Percentiles rank a stretch among this genome's conserved stretches.
These are phyloP conservation scores for Aphodius granarius DNA, from an alignment of 2,888 invertebrate species.

Conservation along the genomic window DNA sequence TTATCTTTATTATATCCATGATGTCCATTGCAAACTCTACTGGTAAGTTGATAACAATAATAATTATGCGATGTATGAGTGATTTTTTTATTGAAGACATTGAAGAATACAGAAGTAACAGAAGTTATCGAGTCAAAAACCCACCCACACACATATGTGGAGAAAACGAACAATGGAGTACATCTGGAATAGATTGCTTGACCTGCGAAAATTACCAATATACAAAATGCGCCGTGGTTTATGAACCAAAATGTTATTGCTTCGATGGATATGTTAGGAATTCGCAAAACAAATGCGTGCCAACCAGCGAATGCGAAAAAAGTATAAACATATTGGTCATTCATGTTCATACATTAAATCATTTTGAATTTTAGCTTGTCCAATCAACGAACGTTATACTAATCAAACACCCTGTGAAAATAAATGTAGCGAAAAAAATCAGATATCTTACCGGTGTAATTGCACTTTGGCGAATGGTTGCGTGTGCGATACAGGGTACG, in stretches of 20 bases:
- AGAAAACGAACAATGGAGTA: conserved; percentile 24
- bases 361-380: neutral
- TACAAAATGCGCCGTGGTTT: conserved; percentile 21
- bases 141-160: conserved; percentile 17
- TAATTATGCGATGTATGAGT: too few relatives aligned
- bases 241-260: conserved; percentile 31
- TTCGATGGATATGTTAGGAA: conserved; percentile 29
- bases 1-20: too few relatives aligned
- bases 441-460: neutral
- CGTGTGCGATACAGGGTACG: neutral
- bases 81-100: too few relatives aligned
- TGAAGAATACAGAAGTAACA: too few relatives aligned
- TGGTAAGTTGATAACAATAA: too few relatives aligned
- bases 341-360: too few relatives aligned
- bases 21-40: too few relatives aligned
- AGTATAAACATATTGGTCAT: neutral
- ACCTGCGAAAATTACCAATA: conserved; percentile 29
- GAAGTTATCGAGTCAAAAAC: too few relatives aligned
- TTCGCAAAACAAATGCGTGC: conserved; percentile 18
- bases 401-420: neutral
- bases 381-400: neutral
- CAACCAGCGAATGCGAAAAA: neutral
- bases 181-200: conserved; percentile 29
- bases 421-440: neutral
- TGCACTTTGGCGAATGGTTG: neutral